Evolutionary conservation across 1,140 invertebrate species (phyloP).

Genomic region (Atta cephalotes): DNA sequence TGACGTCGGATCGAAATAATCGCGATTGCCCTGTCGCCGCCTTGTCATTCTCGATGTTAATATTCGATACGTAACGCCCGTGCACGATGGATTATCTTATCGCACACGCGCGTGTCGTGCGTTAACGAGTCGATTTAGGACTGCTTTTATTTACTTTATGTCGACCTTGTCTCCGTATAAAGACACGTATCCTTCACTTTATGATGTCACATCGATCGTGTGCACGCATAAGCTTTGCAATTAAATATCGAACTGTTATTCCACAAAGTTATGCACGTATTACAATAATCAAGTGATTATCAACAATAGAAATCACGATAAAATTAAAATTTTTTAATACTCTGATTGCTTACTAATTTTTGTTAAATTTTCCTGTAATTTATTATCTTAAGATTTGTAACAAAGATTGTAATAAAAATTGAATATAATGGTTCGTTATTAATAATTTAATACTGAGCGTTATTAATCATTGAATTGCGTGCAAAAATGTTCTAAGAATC

Average conservation of each 20-base stretch:
- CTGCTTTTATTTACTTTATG: conserved; percentile 21
- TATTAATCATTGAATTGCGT: neutral
- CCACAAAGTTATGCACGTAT: neutral
- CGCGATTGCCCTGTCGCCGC: conserved; percentile 63
- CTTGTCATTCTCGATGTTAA: conserved; percentile 43
- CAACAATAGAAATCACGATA: neutral
- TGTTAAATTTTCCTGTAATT: neutral
- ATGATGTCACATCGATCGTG: neutral
- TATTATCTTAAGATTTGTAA: neutral
- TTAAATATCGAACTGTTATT: neutral
- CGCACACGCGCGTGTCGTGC: neutral
- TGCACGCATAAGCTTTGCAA: neutral
- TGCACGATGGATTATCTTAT: conserved; percentile 31
- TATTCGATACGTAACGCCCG: conserved; percentile 33
- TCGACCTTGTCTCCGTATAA: neutral
- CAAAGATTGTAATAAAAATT: neutral
- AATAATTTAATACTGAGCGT: neutral
- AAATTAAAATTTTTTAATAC: neutral
- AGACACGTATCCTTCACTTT: conserved; percentile 23
- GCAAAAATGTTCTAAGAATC: neutral
- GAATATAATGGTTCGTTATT: neutral
- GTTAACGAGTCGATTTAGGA: conserved; percentile 25
- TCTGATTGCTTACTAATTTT: neutral
- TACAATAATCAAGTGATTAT: conserved; percentile 6
- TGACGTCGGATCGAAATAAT: conserved; percentile 71